A percentile compares a stretch with the other conserved stretches of the same genome.
Evolutionary conservation across 2,888 invertebrate species (phyloP).

Genomic region (Drosophila picticornis): DNA sequence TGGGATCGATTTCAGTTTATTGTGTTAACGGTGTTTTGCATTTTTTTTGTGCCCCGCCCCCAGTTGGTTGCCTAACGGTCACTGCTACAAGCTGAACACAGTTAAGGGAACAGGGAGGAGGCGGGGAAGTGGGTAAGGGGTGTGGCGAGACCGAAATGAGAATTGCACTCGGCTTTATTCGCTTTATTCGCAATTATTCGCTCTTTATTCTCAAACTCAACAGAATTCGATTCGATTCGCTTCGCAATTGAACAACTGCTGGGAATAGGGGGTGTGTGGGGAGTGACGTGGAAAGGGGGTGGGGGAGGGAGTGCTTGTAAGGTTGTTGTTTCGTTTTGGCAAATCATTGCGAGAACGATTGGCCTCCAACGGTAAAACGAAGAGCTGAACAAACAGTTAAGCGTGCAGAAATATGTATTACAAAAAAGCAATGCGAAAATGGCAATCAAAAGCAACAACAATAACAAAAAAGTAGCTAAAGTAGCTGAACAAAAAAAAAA

Average conservation of each 20-base stretch:
- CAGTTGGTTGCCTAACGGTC: slow-evolving; percentile 39
- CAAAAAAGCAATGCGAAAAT: slow-evolving; percentile 53
- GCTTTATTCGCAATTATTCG: background rate
- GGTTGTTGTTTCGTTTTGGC: slow-evolving; percentile 50
- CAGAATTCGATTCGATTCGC: slow-evolving; percentile 27
- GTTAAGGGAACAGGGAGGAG: background rate
- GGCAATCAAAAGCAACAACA: slow-evolving; percentile 38
- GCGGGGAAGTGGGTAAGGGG: background rate
- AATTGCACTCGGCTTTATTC: slow-evolving; percentile 29
- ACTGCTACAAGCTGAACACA: background rate
- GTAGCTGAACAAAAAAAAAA: slow-evolving; percentile 41
- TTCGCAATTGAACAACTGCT: slow-evolving; percentile 18
- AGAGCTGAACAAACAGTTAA: slow-evolving; percentile 66
- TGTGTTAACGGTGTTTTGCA: slow-evolving; percentile 51
- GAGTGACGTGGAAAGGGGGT: background rate
- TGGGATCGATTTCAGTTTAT: slow-evolving; percentile 58
- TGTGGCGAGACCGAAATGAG: slow-evolving; percentile 27
- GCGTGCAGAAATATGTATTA: slow-evolving; percentile 65
- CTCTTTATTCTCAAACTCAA: background rate
- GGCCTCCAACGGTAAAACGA: slow-evolving; percentile 71
- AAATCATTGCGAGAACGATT: slow-evolving; percentile 70
- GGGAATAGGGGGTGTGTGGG: background rate
- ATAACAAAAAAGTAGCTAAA: slow-evolving; percentile 18
- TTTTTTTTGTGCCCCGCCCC: background rate
- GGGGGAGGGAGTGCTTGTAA: background rate